Evolutionary conservation across 2,113 vertebrate genomes (phyloP).

Genomic region (Clinocottus analis): DNA sequence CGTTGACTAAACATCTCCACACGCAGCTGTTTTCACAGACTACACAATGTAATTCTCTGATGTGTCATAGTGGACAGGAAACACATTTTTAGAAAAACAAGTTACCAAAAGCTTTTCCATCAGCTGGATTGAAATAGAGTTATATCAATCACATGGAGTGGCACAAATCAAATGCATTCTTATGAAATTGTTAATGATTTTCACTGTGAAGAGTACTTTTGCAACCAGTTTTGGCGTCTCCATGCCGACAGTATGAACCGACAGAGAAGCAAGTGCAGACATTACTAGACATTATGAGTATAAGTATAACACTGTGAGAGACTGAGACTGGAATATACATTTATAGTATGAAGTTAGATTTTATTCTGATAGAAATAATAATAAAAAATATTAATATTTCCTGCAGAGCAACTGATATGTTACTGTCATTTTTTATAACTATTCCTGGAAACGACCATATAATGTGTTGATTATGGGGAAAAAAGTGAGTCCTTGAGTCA

Average conservation of each 20-base stretch:
- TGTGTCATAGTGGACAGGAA: neutral
- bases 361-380: neutral
- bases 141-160: neutral
- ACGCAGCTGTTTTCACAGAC: neutral
- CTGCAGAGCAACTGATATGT: neutral
- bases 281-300: neutral
- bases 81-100: neutral
- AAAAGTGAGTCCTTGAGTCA: neutral
- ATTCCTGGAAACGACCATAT: neutral
- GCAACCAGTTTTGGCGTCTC: neutral
- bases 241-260: neutral
- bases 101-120: slow-evolving; percentile 10
- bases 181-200: slow-evolving; percentile 31
- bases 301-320: neutral
- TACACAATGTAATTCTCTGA: neutral
- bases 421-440: neutral
- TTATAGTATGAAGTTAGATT: neutral
- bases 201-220: slow-evolving; percentile 6
- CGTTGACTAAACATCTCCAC: neutral
- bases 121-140: neutral
- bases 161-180: slow-evolving; percentile 22
- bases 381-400: neutral
- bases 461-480: neutral
- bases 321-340: neutral
- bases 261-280: slow-evolving; percentile 3